phyloP scores from a whole-genome alignment of 2,888 invertebrate species.

The Beris chalybata region DNA sequence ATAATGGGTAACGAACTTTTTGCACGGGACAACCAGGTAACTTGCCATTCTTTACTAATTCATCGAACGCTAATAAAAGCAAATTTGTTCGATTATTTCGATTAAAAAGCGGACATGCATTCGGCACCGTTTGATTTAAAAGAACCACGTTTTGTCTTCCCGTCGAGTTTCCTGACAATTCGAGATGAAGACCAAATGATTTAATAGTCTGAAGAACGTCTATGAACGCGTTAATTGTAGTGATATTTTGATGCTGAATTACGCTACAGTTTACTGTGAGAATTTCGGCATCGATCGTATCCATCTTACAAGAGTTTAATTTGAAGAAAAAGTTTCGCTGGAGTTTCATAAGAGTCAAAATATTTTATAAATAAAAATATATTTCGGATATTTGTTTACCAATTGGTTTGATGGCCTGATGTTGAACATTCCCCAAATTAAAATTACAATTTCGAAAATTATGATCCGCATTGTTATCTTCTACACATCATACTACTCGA shows the following conservation, averaged over 20 bases:
- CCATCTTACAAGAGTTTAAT: conserved; percentile 1
- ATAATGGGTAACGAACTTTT: neutral
- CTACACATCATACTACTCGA: too few relatives aligned
- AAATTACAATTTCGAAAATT: too few relatives aligned
- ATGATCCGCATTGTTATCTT: too few relatives aligned
- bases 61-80: conserved; percentile 8
- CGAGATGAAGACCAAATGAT: neutral
- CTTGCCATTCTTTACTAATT: conserved; percentile 17
- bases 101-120: conserved; percentile 11
- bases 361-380: too few relatives aligned
- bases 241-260: conserved; percentile 1
- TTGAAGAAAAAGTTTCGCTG: conserved; percentile 14
- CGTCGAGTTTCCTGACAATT: neutral
- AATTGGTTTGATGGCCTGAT: too few relatives aligned
- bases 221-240: neutral
- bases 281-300: neutral
- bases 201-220: neutral
- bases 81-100: conserved; percentile 15
- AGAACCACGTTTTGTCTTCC: neutral
- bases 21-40: conserved; percentile 17
- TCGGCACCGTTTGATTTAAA: conserved; percentile 8
- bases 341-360: neutral
- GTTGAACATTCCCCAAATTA: too few relatives aligned
- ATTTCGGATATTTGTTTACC: too few relatives aligned
- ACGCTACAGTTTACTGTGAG: conserved; percentile 9